Evolutionary conservation across 2,113 vertebrate genomes (phyloP).

Genomic region (Oreochromis spilurus): DNA sequence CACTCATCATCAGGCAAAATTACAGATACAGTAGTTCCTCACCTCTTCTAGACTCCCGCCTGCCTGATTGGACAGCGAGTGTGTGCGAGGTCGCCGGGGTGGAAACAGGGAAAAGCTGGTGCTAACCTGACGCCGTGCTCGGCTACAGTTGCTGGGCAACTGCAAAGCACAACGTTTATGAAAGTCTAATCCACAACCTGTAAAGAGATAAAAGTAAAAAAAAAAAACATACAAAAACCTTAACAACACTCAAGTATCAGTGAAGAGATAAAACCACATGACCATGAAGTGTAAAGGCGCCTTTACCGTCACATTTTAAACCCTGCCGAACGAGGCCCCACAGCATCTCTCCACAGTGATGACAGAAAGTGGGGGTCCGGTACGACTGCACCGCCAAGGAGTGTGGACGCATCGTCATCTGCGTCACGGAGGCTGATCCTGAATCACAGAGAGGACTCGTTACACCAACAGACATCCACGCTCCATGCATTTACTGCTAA

Average conservation of each 20-base stretch:
- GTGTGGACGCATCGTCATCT: constrained; percentile 67
- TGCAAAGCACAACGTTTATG: constrained; percentile 85
- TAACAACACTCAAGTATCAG: not conserved
- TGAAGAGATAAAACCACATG: not conserved
- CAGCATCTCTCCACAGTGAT: constrained; percentile 77
- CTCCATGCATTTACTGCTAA: not conserved
- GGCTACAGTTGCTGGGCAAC: constrained; percentile 80
- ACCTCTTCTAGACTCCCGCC: constrained; percentile 77
- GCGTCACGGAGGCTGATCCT: constrained; percentile 58
- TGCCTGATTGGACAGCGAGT: constrained; percentile 67
- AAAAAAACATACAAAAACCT: not conserved
- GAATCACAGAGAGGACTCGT: not conserved
- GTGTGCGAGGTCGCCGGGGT: constrained; percentile 49
- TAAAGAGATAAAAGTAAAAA: not conserved
- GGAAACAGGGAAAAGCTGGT: constrained; percentile 80
- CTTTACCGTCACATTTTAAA: constrained; percentile 70
- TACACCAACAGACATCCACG: not conserved
- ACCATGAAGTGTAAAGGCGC: rapidly evolving
- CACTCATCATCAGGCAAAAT: not conserved
- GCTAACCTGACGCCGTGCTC: constrained; percentile 75
- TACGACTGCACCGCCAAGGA: constrained; percentile 72
- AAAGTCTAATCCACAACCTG: constrained; percentile 86
- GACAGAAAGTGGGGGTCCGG: constrained; percentile 73
- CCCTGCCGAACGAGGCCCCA: constrained; percentile 76
- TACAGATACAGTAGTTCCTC: not conserved